Evolutionary conservation across 2,888 invertebrate genomes (phyloP), one percentile per base, ranked within the genome.

Genomic region (Plebejus melissa): DNA sequence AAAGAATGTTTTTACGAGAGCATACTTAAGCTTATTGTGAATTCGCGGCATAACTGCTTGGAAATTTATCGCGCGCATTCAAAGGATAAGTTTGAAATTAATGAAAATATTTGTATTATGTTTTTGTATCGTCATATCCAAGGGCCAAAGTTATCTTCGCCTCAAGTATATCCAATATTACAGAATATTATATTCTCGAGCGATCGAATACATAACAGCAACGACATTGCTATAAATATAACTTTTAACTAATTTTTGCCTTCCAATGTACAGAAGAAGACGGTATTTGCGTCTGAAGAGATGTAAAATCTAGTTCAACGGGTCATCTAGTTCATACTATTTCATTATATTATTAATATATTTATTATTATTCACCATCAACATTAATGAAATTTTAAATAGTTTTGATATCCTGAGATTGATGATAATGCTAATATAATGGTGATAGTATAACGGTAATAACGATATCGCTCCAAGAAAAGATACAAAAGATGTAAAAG

Each of bases 31-130:
- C 41, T 70, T 71, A 71, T 75, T 58, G 41, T 57, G 75, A 71
- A 71, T 58, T 75, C 70, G 75, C 58, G 70, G 57, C 70, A 71
- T 75, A 75, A 57, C 75, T 65, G 54, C 71, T 41, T 75, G 38
- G 2, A 41, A 58, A 57, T 69, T 69, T 36, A 75, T 41, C 65
- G n/a, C 32, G 54, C 54, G 57, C 57, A 75, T 75, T 71, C 75
- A 70, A 75, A 54, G 72, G 50, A 72, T 72, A 54, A 50, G 32
- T 50, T 54, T 54, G 72, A 46, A 72, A 72, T 22, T 22, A 22
- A 72, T 72, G 46, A 32, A 72, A 50, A 54, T 72, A 54, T 50
- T 54, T 65, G 32, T 65, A 9, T 9, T 36, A 5, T 16, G 1
- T 65, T 65, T 13, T 65, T 65, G 32, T 13, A 65, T 65, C 28